These are phyloP conservation scores for Aurelia aurita DNA, from an alignment of 30 jellyfish, hydroid and myxozoan genomes.

Conservation along the genomic window DNA sequence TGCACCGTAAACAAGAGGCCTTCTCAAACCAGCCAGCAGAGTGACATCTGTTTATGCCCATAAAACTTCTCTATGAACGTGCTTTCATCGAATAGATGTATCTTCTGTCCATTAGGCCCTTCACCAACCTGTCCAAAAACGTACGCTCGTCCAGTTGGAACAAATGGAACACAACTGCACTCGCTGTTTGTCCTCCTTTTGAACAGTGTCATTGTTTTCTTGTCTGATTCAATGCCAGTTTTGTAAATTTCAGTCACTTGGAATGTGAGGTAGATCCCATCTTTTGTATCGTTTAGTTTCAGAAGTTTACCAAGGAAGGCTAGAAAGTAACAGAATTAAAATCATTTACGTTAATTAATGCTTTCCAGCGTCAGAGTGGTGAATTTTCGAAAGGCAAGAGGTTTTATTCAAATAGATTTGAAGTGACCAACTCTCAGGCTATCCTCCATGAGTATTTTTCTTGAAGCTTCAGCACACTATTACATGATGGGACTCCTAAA, in stretches of 20 bases:
- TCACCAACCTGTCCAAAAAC: constrained; percentile 41
- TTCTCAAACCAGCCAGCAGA: constrained; percentile 69
- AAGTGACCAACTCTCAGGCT: too few species aligned
- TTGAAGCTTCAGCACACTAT: too few species aligned
- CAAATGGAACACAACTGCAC: constrained; percentile 66
- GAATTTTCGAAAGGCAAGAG: too few species aligned
- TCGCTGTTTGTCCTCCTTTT: constrained; percentile 21
- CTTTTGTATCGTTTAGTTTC: constrained; percentile 42
- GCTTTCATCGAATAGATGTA: constrained; percentile 51
- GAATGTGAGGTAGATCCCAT: constrained; percentile 54
- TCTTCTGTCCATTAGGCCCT: constrained; percentile 12
- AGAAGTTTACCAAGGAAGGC: constrained; percentile 70
- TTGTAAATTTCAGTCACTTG: constrained; percentile 48
- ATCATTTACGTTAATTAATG: not conserved
- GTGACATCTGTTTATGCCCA: constrained; percentile 71
- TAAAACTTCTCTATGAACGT: constrained; percentile 75
- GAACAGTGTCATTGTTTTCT: constrained; percentile 35
- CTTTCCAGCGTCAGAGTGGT: too few species aligned
- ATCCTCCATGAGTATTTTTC: too few species aligned
- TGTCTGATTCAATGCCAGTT: not conserved
- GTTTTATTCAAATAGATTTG: too few species aligned
- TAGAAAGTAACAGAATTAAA: not conserved
- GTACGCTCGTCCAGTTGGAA: constrained; percentile 57
- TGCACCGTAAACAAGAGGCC: not conserved
- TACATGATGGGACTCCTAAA: too few species aligned